These are phyloP conservation scores for Brachirus orientalis DNA, from an alignment of 2,113 vertebrate species.

Conservation along the genomic window DNA sequence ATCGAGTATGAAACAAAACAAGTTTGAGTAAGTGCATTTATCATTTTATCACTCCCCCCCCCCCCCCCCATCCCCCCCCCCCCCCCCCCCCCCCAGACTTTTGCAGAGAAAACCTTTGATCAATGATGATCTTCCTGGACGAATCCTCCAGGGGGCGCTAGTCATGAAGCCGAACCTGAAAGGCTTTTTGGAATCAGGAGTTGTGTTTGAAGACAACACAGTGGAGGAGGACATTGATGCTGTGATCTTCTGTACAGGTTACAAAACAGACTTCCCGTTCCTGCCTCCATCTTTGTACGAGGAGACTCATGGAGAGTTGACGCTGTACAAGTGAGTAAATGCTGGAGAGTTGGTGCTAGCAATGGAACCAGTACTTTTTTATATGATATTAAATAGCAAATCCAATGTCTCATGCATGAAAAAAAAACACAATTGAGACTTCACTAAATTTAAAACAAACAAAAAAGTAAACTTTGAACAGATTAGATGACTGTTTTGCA, in stretches of 20 bases:
- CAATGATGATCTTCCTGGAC: conserved; percentile 88
- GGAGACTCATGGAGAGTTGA: conserved; percentile 78
- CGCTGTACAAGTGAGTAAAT: conserved; percentile 82
- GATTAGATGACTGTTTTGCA: no score
- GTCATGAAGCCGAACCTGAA: conserved; percentile 84
- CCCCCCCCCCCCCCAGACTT: conserved; percentile 64
- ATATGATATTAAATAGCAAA: no score
- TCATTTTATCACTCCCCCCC: neutral
- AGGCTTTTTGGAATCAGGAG: conserved; percentile 81
- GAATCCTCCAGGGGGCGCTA: conserved; percentile 86
- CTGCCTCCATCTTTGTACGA: conserved; percentile 76
- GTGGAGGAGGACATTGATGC: conserved; percentile 85
- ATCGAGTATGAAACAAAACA: neutral
- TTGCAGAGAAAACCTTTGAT: conserved; percentile 73
- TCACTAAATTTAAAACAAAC: no score
- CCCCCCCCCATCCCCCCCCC: conserved; percentile 46
- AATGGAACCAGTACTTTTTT: no score
- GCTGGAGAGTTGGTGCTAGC: no score
- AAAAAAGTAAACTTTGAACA: no score
- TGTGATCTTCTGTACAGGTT: conserved; percentile 92
- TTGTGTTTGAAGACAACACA: conserved; percentile 88
- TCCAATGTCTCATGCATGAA: no score
- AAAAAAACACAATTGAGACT: no score
- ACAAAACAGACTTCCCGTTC: conserved; percentile 85
- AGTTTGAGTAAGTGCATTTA: neutral